These are phyloP conservation scores for Chionodraco myersi DNA, from an alignment of 2,113 vertebrate species.

Conservation along the genomic window DNA sequence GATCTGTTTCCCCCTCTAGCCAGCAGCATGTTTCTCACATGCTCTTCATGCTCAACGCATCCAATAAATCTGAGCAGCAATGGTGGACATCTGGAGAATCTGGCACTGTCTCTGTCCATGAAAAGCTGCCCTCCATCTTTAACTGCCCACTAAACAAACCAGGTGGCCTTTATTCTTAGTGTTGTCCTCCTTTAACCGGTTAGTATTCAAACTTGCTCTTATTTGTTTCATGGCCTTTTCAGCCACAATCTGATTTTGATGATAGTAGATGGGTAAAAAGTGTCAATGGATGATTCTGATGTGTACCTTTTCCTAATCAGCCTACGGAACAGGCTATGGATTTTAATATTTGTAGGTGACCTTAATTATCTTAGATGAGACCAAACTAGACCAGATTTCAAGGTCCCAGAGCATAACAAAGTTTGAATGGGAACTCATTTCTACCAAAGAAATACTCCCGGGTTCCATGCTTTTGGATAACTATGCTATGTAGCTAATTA, in stretches of 20 bases:
- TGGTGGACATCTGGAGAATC: slow-evolving; percentile 48
- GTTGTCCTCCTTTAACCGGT: slow-evolving; percentile 17
- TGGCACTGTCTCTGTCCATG: slow-evolving; percentile 35
- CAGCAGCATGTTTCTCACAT: slow-evolving; percentile 41
- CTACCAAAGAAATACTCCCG: too few relatives aligned
- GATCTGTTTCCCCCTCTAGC: slow-evolving; percentile 30
- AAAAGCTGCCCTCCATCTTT: slow-evolving; percentile 31
- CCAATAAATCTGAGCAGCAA: slow-evolving; percentile 43
- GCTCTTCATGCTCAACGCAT: slow-evolving; percentile 25
- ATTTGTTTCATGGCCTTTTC: background rate
- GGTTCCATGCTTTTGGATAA: too few relatives aligned
- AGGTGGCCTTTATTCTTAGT: slow-evolving; percentile 46
- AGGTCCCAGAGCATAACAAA: too few relatives aligned
- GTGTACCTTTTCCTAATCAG: background rate
- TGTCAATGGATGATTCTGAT: background rate
- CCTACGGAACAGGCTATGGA: background rate
- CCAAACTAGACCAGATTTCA: background rate
- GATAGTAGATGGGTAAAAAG: background rate
- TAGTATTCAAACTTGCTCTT: slow-evolving; percentile 1
- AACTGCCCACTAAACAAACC: slow-evolving; percentile 29
- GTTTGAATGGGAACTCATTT: too few relatives aligned
- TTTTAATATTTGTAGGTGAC: background rate
- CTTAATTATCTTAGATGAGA: background rate
- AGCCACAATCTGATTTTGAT: background rate
- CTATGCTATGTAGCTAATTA: too few relatives aligned